Base-by-base conservation (phyloP, 2,113 vertebrate species). In the Recurvirostra avosetta region DNA sequence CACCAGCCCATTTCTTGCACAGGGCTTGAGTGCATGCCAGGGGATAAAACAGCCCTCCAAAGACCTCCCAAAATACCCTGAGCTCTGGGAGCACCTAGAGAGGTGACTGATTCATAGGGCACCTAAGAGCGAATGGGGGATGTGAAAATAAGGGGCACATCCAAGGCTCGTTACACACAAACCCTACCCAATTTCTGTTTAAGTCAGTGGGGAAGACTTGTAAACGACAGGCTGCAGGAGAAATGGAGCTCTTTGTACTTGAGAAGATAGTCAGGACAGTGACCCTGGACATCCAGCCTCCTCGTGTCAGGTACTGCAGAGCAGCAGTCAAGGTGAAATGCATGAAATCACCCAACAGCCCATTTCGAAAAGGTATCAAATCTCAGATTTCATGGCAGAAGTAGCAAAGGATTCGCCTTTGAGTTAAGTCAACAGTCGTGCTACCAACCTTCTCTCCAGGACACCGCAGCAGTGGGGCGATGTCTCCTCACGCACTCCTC, bases 381-480 rank as follows among this genome's bases (percentile, higher is more conserved):
- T 6, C 49, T 45, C 75, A 19, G 59, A 22, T 53, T 45, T 50
- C 53, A 25, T 0, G 2, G 83, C 49, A 73, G 29, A 65, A 92
- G 17, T 4, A 18, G 49, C 32, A 7, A 62, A 56, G 47, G 40
- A 65, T 47, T 52, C 27, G 13, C 6, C 56, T 68, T 0, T 5
- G 26, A 90, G 71, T 19, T 8, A 26, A 71, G 74, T 11, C 84
- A 58, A 29, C 4, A 26, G 15, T 8, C 5, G 4, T 15, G 36
- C 26, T 29, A 10, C 52, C 70, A 40, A 4, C 22, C 27, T 25
- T 25, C 5, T 0, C 52, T 34, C 68, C 41, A 25, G 41, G 59
- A 45, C 36, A 47, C 47, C 0, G 0, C 47, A 11, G 8, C 8
- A 5, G n/a, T 1, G 8, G n/a, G 23, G 25, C 3, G 22, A 50